Conservation (phyloP, 2,113 vertebrate species). For the Brachypteracias leptosomus region DNA sequence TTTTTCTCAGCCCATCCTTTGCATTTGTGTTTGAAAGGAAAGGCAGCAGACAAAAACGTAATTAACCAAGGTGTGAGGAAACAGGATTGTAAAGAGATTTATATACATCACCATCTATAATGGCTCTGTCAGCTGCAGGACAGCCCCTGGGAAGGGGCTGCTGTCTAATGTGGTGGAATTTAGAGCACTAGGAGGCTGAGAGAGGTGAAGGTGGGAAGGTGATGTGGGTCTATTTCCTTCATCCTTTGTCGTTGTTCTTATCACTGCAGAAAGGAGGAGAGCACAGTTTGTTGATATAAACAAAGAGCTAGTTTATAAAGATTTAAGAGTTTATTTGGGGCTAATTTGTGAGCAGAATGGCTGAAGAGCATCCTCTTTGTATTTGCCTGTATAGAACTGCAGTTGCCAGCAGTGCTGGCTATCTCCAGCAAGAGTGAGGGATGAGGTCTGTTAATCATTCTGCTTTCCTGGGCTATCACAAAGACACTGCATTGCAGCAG, state of each 20-base stretch:
- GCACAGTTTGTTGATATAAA: not conserved
- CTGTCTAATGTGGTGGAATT: not conserved
- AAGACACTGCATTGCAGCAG: not conserved
- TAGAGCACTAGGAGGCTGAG: not conserved
- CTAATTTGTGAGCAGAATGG: not conserved
- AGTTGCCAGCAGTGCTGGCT: not conserved
- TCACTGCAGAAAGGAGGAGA: not conserved
- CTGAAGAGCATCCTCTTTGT: not conserved
- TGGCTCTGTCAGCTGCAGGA: not conserved
- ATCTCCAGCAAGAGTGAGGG: not conserved
- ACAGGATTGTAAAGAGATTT: not conserved
- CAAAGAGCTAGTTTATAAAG: not conserved
- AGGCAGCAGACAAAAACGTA: not conserved
- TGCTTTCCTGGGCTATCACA: not conserved
- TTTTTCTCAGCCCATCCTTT: not conserved
- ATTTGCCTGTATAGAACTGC: not conserved
- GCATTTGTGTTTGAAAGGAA: slow-evolving; percentile 27
- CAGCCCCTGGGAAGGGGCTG: not conserved
- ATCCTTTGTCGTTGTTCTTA: not conserved
- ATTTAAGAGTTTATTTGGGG: not conserved
- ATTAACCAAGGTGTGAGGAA: slow-evolving; percentile 15
- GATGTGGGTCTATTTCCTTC: not conserved
- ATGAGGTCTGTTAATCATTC: not conserved
- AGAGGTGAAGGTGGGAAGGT: not conserved
- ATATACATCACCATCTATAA: not conserved